Evolutionary conservation across 2,113 vertebrate species (phyloP), one percentile per base, ranked within the genome.

Genomic region (Colius striatus): DNA sequence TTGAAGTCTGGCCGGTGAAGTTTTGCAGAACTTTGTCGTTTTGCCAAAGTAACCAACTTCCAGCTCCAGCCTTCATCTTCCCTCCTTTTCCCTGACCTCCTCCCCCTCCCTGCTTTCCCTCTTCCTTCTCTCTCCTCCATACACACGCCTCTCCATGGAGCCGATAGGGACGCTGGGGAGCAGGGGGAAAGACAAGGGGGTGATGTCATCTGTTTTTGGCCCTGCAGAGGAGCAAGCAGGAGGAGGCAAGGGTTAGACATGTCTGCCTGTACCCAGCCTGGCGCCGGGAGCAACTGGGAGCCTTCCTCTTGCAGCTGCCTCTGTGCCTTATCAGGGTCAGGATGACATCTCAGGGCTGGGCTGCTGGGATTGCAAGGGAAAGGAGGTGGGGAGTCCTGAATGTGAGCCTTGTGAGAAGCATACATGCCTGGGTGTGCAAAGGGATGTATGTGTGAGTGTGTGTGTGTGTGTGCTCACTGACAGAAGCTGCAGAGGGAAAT

Each of bases 1-100:
- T 97, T 97, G 96, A 97, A 96, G 96, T 97, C 93, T 68, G 29
- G n/a, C 34, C 23, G 3, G 70, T 96, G 97, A 98, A 58, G 81
- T 22, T 97, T 73, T 74, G 91, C 97, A 97, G 97, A 86, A 25
- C 90, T 90, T 84, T 97, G 95, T 91, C 77, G 32, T 29, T 32
- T 50, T 96, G 97, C 97, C 97, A 97, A 97, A 97, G 89, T 96
- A 97, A 98, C 96, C 95, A 97, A 94, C 75, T 75, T 94, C 61
- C 75, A 89, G 76, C 58, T 84, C 91, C 89, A 91, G 81, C 38
- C 38, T 90, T 57, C 38, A 7, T 84, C 93, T 93, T 95, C 80
- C 25, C 65, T 90, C 34, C 26, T 89, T 72, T 57, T 13, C 50
- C 57, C 80, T 1, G 1, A n/a, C 92, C 78, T 77, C 79, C 82